These are phyloP conservation scores for Hydropsyche betteni DNA, from an alignment of 2,888 invertebrate species.

Conservation along the genomic window DNA sequence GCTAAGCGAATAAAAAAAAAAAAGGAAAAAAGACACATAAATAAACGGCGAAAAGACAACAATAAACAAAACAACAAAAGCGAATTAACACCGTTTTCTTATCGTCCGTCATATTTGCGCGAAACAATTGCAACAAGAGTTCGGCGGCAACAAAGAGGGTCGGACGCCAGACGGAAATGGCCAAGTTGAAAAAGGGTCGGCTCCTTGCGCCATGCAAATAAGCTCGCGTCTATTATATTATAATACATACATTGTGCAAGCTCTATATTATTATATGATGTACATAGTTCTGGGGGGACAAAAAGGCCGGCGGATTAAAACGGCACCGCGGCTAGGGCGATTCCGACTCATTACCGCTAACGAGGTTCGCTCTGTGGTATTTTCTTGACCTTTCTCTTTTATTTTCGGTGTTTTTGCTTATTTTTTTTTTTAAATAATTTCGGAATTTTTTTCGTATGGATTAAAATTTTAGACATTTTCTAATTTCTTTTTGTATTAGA, in stretches of 20 bases:
- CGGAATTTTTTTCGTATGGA: no score
- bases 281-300: neutral
- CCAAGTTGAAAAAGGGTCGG: conserved; percentile 18
- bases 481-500: no score
- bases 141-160: neutral
- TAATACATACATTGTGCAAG: no score
- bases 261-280: no score
- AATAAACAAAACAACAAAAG: conserved; percentile 9
- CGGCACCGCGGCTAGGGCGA: conserved; percentile 26
- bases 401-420: no score
- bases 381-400: no score
- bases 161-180: conserved; percentile 20
- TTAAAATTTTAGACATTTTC: no score
- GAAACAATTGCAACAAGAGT: conserved; percentile 2
- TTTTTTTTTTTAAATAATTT: no score
- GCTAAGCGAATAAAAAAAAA: neutral
- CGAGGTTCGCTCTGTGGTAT: neutral
- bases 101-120: conserved; percentile 23
- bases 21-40: no score
- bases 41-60: no score
- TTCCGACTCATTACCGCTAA: conserved; percentile 30
- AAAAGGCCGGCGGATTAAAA: conserved; percentile 31
- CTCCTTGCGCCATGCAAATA: neutral
- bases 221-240: no score
- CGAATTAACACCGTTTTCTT: conserved; percentile 6